phyloP scores from a whole-genome alignment of 2,797 vertebrate species.

The Channallabes apus region DNA sequence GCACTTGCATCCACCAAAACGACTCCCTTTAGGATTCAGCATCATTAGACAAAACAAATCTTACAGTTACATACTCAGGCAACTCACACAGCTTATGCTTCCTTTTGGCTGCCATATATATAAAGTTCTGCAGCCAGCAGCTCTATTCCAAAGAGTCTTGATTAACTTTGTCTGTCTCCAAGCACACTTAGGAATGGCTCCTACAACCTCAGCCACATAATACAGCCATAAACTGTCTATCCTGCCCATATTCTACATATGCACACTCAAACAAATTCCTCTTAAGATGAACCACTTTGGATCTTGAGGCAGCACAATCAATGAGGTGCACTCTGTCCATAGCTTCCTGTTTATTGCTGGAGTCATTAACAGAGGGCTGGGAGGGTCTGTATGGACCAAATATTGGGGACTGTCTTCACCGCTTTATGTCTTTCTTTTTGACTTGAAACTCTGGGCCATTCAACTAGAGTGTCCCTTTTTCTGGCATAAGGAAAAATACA shows the following conservation, averaged over 20 bases:
- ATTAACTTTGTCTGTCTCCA: slow-evolving; percentile 60
- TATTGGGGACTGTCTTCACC: slow-evolving; percentile 41
- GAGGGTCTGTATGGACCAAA: slow-evolving; percentile 50
- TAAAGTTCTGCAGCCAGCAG: slow-evolving; percentile 49
- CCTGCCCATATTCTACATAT: slow-evolving; percentile 46
- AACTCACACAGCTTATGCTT: slow-evolving; percentile 13
- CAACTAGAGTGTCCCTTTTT: slow-evolving; percentile 25
- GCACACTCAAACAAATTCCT: slow-evolving; percentile 56
- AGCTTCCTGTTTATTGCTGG: slow-evolving; percentile 57
- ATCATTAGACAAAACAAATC: slow-evolving; percentile 41
- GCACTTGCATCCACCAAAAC: slow-evolving; percentile 27
- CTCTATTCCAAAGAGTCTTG: slow-evolving; percentile 49
- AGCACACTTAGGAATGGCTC: slow-evolving; percentile 57
- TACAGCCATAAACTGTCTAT: slow-evolving; percentile 53
- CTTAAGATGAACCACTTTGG: slow-evolving; percentile 52
- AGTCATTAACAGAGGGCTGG: slow-evolving; percentile 53
- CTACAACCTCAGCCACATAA: slow-evolving; percentile 53
- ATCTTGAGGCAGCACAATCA: slow-evolving; percentile 47
- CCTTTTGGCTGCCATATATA: slow-evolving; percentile 40
- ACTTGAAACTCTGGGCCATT: slow-evolving; percentile 43
- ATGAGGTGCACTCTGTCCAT: slow-evolving; percentile 54
- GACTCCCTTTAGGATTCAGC: slow-evolving; percentile 29
- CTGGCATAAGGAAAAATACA: not conserved
- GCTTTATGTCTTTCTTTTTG: slow-evolving; percentile 24
- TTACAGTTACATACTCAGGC: slow-evolving; percentile 29